phyloP scores from a whole-genome alignment of 2,888 invertebrate genomes.

The Calameuta filiformis region DNA sequence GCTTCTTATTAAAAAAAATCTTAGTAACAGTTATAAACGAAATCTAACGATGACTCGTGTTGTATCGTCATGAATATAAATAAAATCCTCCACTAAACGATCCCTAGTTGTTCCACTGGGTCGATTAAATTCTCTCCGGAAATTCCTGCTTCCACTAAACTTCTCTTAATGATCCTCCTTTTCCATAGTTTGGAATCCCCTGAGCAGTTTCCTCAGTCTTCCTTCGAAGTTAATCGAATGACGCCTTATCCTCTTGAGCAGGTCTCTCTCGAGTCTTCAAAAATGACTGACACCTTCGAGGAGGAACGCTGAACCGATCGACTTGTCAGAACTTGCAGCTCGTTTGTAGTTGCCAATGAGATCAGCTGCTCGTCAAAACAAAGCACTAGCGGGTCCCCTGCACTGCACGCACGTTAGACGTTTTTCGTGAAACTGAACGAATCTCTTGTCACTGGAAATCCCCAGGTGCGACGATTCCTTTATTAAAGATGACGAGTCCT shows the following conservation, averaged over 20 bases:
- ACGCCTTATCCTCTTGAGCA: background rate
- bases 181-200: background rate
- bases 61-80: background rate
- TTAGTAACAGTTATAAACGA: background rate
- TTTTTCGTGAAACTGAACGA: background rate
- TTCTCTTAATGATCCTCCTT: background rate
- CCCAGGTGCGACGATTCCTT: background rate
- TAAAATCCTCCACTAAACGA: background rate
- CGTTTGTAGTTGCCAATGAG: conserved; percentile 20
- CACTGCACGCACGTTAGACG: background rate
- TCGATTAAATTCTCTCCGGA: background rate
- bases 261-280: background rate
- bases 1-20: background rate
- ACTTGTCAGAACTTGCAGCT: conserved; percentile 25
- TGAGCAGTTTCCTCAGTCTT: background rate
- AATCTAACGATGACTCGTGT: background rate
- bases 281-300: background rate
- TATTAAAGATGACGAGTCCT: background rate
- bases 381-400: conserved; percentile 33
- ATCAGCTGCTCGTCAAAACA: conserved; percentile 62
- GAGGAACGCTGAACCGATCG: conserved; percentile 11
- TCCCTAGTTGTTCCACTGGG: background rate
- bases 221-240: background rate
- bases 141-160: background rate
- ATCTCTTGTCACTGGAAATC: background rate